These are phyloP conservation scores for Protaetia brevitarsis DNA, from an alignment of 1,140 invertebrate species.

Conservation along the genomic window DNA sequence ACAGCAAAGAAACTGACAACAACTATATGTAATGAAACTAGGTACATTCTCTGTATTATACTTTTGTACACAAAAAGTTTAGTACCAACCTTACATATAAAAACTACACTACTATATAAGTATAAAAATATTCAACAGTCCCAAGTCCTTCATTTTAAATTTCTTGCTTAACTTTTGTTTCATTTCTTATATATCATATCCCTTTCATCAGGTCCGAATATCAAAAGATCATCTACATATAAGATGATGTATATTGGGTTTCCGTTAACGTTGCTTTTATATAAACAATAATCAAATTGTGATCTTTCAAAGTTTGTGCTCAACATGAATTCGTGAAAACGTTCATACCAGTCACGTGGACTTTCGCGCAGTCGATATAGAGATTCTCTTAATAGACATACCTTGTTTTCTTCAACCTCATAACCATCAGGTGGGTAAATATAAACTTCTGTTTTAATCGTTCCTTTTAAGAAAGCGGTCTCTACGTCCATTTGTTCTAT, in stretches of 20 bases:
- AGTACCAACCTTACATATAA: too few species aligned
- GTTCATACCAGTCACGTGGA: neutral
- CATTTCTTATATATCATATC: neutral
- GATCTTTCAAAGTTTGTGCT: neutral
- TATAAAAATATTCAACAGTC: too few species aligned
- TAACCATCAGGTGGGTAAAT: neutral
- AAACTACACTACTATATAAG: too few species aligned
- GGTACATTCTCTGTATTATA: too few species aligned
- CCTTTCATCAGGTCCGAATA: neutral
- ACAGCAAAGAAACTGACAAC: too few species aligned
- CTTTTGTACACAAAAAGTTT: too few species aligned
- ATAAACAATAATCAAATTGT: neutral
- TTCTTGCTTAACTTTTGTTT: neutral
- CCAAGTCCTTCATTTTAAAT: slow-evolving; percentile 6
- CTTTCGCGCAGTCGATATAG: neutral
- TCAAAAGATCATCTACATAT: neutral
- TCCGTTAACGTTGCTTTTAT: neutral
- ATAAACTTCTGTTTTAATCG: neutral
- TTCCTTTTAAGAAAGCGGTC: slow-evolving; percentile 1
- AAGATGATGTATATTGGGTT: neutral
- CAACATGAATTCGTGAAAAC: neutral
- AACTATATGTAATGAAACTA: too few species aligned
- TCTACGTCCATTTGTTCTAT: slow-evolving; percentile 11
- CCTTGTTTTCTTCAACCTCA: neutral
- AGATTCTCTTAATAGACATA: neutral